These are phyloP conservation scores for Rhyacophila evoluta DNA, from an alignment of 2,888 invertebrate species.

Conservation along the genomic window DNA sequence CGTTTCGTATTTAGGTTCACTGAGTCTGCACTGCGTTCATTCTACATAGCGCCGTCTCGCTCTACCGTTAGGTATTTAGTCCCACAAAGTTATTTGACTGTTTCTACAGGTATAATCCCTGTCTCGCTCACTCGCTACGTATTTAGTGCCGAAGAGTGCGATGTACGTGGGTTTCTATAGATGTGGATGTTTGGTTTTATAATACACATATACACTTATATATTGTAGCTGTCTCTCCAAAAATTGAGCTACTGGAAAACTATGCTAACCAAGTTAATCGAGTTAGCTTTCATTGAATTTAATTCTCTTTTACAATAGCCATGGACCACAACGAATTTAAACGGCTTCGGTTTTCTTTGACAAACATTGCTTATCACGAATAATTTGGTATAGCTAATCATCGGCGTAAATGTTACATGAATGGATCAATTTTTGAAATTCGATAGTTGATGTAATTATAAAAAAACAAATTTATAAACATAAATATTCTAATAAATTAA, in stretches of 20 bases:
- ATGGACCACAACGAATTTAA: too few relatives aligned
- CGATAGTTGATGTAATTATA: too few relatives aligned
- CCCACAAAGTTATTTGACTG: conserved; percentile 26
- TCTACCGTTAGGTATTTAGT: conserved; percentile 30
- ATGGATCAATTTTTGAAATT: too few relatives aligned
- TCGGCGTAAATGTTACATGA: too few relatives aligned
- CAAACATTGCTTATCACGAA: too few relatives aligned
- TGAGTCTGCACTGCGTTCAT: not conserved
- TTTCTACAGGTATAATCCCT: conserved; percentile 29
- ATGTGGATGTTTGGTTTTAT: conserved; percentile 4
- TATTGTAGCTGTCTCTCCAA: not conserved
- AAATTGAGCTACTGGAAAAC: not conserved
- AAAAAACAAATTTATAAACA: too few relatives aligned
- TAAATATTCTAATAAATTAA: too few relatives aligned
- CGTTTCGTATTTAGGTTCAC: conserved; percentile 25
- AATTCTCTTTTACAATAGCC: too few relatives aligned
- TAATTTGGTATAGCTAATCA: too few relatives aligned
- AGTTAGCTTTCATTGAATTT: too few relatives aligned
- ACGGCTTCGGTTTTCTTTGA: too few relatives aligned
- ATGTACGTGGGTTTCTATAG: not conserved
- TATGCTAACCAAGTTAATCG: too few relatives aligned
- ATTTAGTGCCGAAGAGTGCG: conserved; percentile 32
- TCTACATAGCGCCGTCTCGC: conserved; percentile 34
- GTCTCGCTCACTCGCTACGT: conserved; percentile 40
- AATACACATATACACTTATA: not conserved